Conservation (phyloP, 2,888 invertebrate species). For the Uloborus plumipes region DNA sequence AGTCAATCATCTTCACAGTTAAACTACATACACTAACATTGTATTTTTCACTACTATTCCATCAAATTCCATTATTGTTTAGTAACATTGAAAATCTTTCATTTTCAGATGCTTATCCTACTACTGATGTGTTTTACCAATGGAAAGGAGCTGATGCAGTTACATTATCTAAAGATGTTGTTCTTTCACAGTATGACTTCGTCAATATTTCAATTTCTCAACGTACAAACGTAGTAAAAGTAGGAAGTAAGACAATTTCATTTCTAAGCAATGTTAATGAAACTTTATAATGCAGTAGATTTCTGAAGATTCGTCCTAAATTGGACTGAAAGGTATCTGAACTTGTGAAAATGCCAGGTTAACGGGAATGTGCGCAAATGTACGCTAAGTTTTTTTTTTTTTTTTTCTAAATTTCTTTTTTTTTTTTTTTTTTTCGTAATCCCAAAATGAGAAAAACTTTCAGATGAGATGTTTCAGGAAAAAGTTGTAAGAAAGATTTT, state of each 20-base stretch:
- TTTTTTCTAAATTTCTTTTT: too few relatives aligned
- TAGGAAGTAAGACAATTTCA: slow-evolving; percentile 40
- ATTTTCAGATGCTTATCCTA: slow-evolving; percentile 86
- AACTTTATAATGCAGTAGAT: too few relatives aligned
- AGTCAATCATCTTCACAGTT: too few relatives aligned
- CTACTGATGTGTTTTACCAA: slow-evolving; percentile 85
- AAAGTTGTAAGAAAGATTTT: too few relatives aligned
- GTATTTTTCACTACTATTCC: not conserved
- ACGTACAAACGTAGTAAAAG: slow-evolving; percentile 22
- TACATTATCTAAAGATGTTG: slow-evolving; percentile 90
- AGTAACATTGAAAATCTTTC: not conserved
- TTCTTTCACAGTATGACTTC: slow-evolving; percentile 92
- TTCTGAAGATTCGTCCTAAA: too few relatives aligned
- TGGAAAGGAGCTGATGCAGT: slow-evolving; percentile 89
- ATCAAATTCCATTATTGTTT: not conserved
- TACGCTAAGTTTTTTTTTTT: too few relatives aligned
- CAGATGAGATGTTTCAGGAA: too few relatives aligned
- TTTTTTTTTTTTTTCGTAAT: too few relatives aligned
- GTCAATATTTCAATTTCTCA: slow-evolving; percentile 80
- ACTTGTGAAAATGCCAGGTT: too few relatives aligned
- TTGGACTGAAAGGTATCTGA: too few relatives aligned
- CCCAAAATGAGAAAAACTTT: too few relatives aligned
- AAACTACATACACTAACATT: not conserved
- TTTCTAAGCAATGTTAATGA: not conserved
- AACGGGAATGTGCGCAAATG: too few relatives aligned